Evolutionary conservation across 2,797 vertebrate species (phyloP).

Genomic region (Chrysocyon brachyurus): DNA sequence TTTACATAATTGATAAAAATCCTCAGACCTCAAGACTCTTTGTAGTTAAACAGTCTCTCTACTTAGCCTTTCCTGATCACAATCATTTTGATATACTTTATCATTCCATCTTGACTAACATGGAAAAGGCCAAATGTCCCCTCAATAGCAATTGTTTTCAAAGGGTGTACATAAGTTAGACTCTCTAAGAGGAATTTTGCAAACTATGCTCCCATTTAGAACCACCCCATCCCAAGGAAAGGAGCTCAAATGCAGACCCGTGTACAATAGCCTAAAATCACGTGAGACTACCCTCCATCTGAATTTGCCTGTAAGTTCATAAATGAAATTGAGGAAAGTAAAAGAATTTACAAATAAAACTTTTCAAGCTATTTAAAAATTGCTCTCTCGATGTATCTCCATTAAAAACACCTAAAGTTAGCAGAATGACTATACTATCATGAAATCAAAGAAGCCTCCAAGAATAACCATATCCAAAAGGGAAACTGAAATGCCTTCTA

Average conservation of each 20-base stretch:
- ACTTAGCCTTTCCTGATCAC: constrained; percentile 42
- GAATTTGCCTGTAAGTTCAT: constrained; percentile 37
- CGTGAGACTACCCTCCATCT: not conserved
- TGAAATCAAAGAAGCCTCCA: not conserved
- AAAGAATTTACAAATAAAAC: constrained; percentile 54
- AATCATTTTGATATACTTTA: constrained; percentile 56
- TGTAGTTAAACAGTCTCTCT: constrained; percentile 12
- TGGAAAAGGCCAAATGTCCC: constrained; percentile 24
- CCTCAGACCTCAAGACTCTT: not conserved
- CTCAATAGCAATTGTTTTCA: not conserved
- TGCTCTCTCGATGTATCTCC: not conserved
- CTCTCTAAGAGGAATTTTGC: constrained; percentile 14
- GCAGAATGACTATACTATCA: not conserved
- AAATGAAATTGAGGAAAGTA: constrained; percentile 24
- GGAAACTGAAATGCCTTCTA: constrained; percentile 13
- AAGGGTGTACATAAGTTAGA: not conserved
- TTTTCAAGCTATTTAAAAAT: constrained; percentile 47
- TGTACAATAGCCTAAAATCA: not conserved
- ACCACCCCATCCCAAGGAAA: not conserved
- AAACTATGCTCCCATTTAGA: constrained; percentile 56
- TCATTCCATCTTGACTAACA: constrained; percentile 37
- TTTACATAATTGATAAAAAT: constrained; percentile 60
- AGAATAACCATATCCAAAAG: not conserved
- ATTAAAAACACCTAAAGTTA: constrained; percentile 31
- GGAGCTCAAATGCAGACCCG: not conserved